Evolutionary conservation across 1,140 invertebrate species (phyloP), one percentile per base, ranked within the genome.

Genomic region (Calycopis cecrops): DNA sequence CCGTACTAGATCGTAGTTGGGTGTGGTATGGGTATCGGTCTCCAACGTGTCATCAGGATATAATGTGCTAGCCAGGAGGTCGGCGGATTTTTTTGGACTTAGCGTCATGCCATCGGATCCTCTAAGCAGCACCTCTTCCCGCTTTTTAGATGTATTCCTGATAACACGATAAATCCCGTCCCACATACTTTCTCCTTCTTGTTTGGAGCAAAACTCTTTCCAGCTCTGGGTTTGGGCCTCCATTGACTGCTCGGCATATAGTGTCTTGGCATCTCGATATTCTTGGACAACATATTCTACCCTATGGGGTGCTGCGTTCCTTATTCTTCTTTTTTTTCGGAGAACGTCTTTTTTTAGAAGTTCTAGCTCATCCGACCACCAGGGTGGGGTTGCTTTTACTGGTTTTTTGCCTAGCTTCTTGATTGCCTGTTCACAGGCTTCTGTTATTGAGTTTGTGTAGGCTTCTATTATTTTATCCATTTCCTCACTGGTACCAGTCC

Each of bases 201-300:
- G 66, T 4, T 37, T 60, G 4, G 55, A 18, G 37, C 64, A 72
- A 34, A 72, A 72, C 9, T 69, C 60, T 35, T 63, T 72, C 69
- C 66, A 72, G 37, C 60, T 69, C 7, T 57, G n/a, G 0, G 54
- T 65, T 38, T 57, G 50, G 0, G 62, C 60, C 3, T 61, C 42
- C 16, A 11, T 12, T 3, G 48, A 48, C 44, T 56, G 18, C 2
- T 4, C 11, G 0, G 52, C 40, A 47, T 71, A 70, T 0, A 4
- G 21, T 70, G 70, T 8, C 65, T 57, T 4, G 54, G 18, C n/a
- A n/a, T n/a, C n/a, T n/a, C n/a, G n/a, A n/a, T n/a, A n/a, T n/a
- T n/a, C n/a, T n/a, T n/a, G n/a, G 3, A 71, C 35, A 4, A 60
- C 55, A 8, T 9, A 9, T 17, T 54, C 1, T 28, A 11, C 65